A percentile compares a stretch with the other conserved stretches of the same genome.
phyloP scores from a whole-genome alignment of 2,113 vertebrate species.

The Pheucticus melanocephalus region DNA sequence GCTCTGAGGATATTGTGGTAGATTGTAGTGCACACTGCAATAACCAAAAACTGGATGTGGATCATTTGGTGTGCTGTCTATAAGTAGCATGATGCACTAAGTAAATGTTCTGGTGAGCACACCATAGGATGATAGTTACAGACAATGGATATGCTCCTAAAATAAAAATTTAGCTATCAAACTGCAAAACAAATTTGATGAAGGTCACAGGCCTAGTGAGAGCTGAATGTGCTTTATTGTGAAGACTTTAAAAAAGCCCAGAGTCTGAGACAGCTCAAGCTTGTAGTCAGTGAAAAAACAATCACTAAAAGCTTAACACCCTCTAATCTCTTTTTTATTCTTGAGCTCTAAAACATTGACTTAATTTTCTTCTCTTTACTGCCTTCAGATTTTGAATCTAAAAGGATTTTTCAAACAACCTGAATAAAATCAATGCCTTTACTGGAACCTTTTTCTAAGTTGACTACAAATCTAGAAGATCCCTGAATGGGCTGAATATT shows the following conservation, averaged over 20 bases:
- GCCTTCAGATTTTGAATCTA: neutral
- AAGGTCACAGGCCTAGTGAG: neutral
- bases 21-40: neutral
- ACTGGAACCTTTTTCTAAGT: neutral
- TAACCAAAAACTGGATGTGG: neutral
- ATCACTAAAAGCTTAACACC: neutral
- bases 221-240: neutral
- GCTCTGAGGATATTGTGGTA: neutral
- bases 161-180: neutral
- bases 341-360: neutral
- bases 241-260: neutral
- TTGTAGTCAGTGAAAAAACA: neutral
- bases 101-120: neutral
- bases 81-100: neutral
- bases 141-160: neutral
- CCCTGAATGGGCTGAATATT: neutral
- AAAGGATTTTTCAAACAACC: neutral
- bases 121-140: neutral
- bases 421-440: neutral
- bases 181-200: neutral
- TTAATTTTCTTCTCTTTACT: neutral
- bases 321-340: neutral
- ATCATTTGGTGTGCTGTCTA: neutral
- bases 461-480: neutral
- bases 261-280: neutral